Evolutionary conservation across 1,140 invertebrate genomes (phyloP).

Genomic region (Papilio aristodemus): DNA sequence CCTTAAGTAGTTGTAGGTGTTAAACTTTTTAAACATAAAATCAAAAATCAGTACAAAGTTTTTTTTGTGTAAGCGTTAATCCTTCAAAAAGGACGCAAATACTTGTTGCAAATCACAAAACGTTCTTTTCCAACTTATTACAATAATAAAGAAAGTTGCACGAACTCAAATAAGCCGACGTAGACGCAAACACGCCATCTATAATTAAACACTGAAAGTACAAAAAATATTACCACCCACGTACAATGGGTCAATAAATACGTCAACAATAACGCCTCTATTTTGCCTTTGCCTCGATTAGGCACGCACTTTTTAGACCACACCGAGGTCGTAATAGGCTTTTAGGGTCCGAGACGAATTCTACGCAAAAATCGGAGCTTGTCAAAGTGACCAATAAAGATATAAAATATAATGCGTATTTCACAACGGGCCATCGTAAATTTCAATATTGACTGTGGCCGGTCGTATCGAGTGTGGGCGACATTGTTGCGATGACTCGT

Average conservation of each 20-base stretch:
- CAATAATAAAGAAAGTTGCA: conserved; percentile 14
- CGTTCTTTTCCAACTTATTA: background rate
- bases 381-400: conserved; percentile 57
- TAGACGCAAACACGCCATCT: background rate
- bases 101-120: background rate
- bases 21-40: no score
- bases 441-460: conserved; percentile 58
- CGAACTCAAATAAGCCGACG: conserved; percentile 21
- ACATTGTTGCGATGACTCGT: conserved; percentile 49
- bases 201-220: conserved; percentile 20
- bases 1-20: background rate
- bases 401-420: conserved; percentile 51
- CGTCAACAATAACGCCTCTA: conserved; percentile 39
- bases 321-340: conserved; percentile 13
- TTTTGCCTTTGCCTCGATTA: conserved; percentile 34
- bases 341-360: conserved; percentile 27
- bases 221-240: conserved; percentile 36
- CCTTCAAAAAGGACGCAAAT: background rate
- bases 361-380: conserved; percentile 32
- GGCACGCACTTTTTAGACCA: conserved; percentile 28
- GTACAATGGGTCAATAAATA: conserved; percentile 34
- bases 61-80: no score
- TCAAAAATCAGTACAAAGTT: no score
- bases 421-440: conserved; percentile 55
- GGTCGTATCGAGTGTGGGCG: conserved; percentile 30